Evolutionary conservation across 2,113 vertebrate genomes (phyloP), one percentile per base, ranked within the genome.

Genomic region (Phaethon lepturus): DNA sequence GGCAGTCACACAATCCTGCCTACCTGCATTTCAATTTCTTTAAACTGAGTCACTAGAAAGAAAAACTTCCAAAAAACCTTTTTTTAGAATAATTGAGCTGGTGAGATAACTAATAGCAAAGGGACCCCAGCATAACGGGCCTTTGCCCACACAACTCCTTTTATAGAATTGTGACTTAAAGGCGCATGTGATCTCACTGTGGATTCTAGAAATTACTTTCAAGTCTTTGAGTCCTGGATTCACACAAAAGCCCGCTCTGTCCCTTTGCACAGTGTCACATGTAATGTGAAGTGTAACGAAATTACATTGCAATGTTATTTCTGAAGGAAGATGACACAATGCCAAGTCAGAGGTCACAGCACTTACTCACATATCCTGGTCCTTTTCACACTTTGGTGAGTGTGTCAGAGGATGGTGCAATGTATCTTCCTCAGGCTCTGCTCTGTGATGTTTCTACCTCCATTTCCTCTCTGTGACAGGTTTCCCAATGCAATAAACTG

Each of bases 181-280:
- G 9, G 15, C 0, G 0, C 29, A 19, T 0, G 5, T 47, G 50
- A 15, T 69, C 38, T 67, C 26, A 22, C 66, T 38, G 33, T 56
- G 55, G 33, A 33, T 73, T 72, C 29, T 35, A 62, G 31, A 88
- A 71, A 74, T 56, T 6, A 22, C 24, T 31, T 45, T n/a, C 16
- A 67, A 52, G 13, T 55, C 79, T 85, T 69, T 1, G 9, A 17
- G 22, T 38, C 56, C n/a, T 69, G 52, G 66, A 58, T 58, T 88
- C 25, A 26, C 56, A 60, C 2, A 25, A 19, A 56, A 59, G 8
- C 24, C 47, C 7, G 1, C 24, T 42, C 19, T 88, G 62, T 52
- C 35, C 29, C 13, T 58, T 77, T 1, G 3, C 11, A 31, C 26
- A 53, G 7, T 22, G n/a, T 58, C 60, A 58, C 38, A 19, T 16